These are phyloP conservation scores for Drosophila meridionalis DNA, from an alignment of 2,888 invertebrate genomes.

Conservation along the genomic window DNA sequence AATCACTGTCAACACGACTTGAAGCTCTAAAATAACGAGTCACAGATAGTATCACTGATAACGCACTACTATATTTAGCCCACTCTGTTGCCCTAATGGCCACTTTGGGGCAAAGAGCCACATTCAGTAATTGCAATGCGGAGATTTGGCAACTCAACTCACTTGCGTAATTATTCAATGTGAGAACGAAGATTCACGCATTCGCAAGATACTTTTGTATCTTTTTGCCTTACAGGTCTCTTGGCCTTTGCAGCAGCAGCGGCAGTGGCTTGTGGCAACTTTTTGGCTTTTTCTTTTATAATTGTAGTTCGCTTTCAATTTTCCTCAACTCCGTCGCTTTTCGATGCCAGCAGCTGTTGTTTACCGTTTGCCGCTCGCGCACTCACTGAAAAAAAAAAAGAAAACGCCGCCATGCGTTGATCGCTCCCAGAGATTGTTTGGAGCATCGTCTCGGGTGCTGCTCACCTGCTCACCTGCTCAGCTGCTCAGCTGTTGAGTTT, in stretches of 20 bases:
- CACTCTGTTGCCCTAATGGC: neutral
- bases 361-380: conserved; percentile 78
- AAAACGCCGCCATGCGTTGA: conserved; percentile 45
- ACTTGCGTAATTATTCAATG: conserved; percentile 70
- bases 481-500: conserved; percentile 15
- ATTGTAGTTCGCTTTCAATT: conserved; percentile 40
- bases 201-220: conserved; percentile 52
- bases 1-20: conserved; percentile 20
- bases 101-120: neutral
- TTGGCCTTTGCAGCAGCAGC: conserved; percentile 28
- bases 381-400: conserved; percentile 60
- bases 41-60: conserved; percentile 39
- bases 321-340: conserved; percentile 19
- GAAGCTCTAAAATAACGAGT: neutral
- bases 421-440: conserved; percentile 57
- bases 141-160: conserved; percentile 29
- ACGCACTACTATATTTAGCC: conserved; percentile 11
- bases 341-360: conserved; percentile 67
- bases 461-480: conserved; percentile 25
- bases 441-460: conserved; percentile 54
- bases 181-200: conserved; percentile 44
- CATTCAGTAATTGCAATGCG: conserved; percentile 17
- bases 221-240: conserved; percentile 48
- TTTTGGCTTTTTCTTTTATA: conserved; percentile 37
- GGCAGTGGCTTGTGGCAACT: conserved; percentile 20